A percentile compares a stretch with the other conserved stretches of the same genome.
Evolutionary conservation across 2,797 vertebrate species (phyloP).

Genomic region (Enteromius fasciolatus): DNA sequence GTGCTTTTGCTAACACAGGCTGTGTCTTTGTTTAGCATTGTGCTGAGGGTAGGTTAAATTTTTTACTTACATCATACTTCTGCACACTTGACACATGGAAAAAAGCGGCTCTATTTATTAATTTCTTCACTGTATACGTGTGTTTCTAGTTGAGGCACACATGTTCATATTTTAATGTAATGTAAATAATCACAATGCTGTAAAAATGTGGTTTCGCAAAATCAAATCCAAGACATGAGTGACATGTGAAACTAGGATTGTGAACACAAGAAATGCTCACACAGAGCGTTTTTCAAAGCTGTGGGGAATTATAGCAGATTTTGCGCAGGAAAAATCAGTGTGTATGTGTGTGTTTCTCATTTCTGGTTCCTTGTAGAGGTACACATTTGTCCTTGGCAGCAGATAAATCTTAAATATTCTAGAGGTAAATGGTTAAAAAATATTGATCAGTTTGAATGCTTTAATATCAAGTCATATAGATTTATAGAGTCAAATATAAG

Average conservation of each 20-base stretch:
- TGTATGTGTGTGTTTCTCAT: neutral
- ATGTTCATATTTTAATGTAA: neutral
- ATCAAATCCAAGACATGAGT: neutral
- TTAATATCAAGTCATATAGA: neutral
- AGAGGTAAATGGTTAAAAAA: neutral
- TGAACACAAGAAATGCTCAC: neutral
- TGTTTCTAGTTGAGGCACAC: neutral
- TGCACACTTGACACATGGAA: neutral
- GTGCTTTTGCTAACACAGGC: neutral
- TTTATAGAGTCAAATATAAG: neutral
- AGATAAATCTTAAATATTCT: neutral
- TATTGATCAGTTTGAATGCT: neutral
- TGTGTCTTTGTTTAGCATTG: conserved; percentile 9
- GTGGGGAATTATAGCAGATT: neutral
- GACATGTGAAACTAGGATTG: neutral
- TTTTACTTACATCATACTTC: neutral
- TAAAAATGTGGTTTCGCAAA: neutral
- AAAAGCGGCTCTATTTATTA: neutral
- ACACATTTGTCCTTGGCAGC: neutral
- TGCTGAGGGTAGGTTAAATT: neutral
- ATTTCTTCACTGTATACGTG: neutral
- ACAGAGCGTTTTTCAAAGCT: neutral
- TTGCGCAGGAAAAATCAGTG: neutral
- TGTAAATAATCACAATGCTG: neutral
- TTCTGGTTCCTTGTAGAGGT: neutral